Base-by-base conservation (phyloP, 1,140 invertebrate genomes). In the Ceratosolen solmsi region DNA sequence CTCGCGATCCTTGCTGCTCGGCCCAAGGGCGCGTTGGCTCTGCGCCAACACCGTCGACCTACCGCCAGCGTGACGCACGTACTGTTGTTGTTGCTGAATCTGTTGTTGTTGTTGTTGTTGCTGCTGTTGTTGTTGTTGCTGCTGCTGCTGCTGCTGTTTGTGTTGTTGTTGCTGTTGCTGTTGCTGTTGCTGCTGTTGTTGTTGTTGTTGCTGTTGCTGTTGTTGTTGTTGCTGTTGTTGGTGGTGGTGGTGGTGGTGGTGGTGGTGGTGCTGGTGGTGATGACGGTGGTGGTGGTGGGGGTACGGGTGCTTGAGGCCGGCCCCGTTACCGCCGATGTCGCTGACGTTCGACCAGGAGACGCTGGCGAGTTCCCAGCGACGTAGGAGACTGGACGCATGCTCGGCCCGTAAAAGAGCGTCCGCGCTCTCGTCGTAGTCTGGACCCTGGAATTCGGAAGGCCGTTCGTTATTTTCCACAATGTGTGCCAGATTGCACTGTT, bases 401-500 rank as follows among this genome's bases (percentile, higher is more conserved):
- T 91, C 90, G 0, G 86, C 87, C 38, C 84, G 84, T n/a, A 82
- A 58, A 1, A 84, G 72, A 0, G 85, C 87, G 71, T 91, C 90
- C 5, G 89, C 65, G 74, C 79, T 89, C 74, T 91, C 90, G 84
- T 95, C 94, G 86, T 95, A 96, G 85, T 96, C 95, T 74, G 94
- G 94, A 80, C 95, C 95, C 94, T 96, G 89, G 5, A 89, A 89
- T 22, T 20, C 25, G 2, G 2, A 4, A 65, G 60, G 15, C 33
- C 8, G 2, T 60, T 60, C 13, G 25, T 60, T 60, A 8, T 27
- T 60, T 60, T 60, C 5, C 5, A 11, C 15, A 11, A 11, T 25
- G 8, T 15, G 13, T 1, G 9, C 13, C n/a, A 60, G 20, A n/a
- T n/a, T n/a, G n/a, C n/a, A n/a, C n/a, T n/a, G n/a, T n/a, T n/a